phyloP scores from a whole-genome alignment of 2,797 vertebrate species.

The Gambusia yucatana region DNA sequence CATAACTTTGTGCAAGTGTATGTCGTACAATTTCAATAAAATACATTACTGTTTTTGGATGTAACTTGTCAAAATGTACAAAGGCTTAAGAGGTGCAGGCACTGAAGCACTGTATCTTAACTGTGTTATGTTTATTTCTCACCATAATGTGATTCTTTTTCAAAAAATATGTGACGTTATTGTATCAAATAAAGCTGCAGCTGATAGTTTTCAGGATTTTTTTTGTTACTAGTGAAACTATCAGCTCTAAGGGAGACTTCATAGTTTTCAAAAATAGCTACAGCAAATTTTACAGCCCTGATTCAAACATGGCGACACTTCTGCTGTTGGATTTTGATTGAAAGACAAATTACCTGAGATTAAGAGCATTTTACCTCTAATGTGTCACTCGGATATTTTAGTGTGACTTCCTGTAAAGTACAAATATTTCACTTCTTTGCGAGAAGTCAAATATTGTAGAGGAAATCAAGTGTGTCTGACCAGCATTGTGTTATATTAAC shows the following conservation, averaged over 20 bases:
- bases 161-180: neutral
- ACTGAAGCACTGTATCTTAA: neutral
- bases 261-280: neutral
- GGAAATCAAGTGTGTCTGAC: slow-evolving; percentile 10
- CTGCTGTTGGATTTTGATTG: neutral
- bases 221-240: neutral
- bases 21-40: neutral
- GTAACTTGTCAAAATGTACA: neutral
- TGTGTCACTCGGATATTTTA: neutral
- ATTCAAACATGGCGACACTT: neutral
- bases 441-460: neutral
- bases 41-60: neutral
- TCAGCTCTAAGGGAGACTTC: neutral
- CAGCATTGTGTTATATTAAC: slow-evolving; percentile 1
- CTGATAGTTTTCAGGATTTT: neutral
- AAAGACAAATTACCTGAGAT: neutral
- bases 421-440: too few species aligned
- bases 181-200: neutral
- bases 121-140: neutral
- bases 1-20: neutral
- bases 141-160: neutral
- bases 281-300: neutral
- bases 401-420: neutral
- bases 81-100: neutral
- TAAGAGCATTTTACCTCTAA: neutral